Percentiles rank a stretch among this genome's conserved stretches.
phyloP scores from a whole-genome alignment of 2,797 vertebrate species.

The Strix occidentalis region DNA sequence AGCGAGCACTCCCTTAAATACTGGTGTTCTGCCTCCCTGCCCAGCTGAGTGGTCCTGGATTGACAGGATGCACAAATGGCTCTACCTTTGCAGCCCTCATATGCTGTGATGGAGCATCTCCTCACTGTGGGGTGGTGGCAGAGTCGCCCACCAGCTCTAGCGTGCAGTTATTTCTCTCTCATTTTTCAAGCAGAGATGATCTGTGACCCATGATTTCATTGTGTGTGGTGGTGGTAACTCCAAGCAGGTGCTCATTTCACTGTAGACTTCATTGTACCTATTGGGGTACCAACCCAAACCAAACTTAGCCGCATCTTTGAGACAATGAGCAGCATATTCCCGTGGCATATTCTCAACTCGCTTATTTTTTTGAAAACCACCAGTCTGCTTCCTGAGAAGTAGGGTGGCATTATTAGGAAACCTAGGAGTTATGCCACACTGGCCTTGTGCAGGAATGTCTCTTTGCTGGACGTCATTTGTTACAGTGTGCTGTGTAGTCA shows the following conservation, averaged over 20 bases:
- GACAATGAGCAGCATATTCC: not conserved
- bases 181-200: not conserved
- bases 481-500: not conserved
- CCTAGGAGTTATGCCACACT: not conserved
- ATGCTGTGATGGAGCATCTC: not conserved
- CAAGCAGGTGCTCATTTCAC: not conserved
- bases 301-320: not conserved
- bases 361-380: not conserved
- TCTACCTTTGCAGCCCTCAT: not conserved
- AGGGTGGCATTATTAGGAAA: slow-evolving; percentile 1
- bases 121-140: not conserved
- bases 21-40: not conserved
- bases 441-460: not conserved
- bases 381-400: slow-evolving; percentile 32
- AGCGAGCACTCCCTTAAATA: not conserved
- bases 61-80: not conserved
- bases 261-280: not conserved
- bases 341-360: not conserved
- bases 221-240: not conserved
- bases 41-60: not conserved
- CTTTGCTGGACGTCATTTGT: not conserved
- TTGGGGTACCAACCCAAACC: not conserved
- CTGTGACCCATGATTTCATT: not conserved
- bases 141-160: accelerated
- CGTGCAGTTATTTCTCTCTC: not conserved